A percentile compares a stretch with the other conserved stretches of the same genome.
Evolutionary conservation across 2,888 invertebrate genomes (phyloP).

Genomic region (Ophion ventricosus): DNA sequence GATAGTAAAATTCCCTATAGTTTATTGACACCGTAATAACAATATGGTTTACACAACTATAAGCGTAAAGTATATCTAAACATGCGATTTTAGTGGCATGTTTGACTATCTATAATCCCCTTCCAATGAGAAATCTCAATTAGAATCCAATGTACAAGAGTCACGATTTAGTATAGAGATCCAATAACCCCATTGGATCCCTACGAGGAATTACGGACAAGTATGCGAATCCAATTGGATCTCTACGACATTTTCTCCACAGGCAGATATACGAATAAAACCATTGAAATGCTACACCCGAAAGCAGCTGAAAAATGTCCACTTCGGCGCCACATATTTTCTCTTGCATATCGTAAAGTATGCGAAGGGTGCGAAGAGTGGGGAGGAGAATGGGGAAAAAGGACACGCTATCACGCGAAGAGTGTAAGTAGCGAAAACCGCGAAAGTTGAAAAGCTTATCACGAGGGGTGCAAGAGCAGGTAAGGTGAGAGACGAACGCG

Average conservation of each 20-base stretch:
- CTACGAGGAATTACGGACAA: no score
- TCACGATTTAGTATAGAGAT: no score
- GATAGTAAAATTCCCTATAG: no score
- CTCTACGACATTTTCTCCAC: neutral
- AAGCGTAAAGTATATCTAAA: no score
- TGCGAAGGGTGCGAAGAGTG: neutral
- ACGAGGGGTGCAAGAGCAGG: slow-evolving; percentile 1
- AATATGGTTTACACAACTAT: no score
- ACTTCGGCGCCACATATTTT: neutral
- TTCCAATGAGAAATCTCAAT: no score
- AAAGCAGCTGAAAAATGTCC: neutral
- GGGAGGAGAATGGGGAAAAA: neutral
- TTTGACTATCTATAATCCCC: no score
- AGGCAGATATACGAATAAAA: neutral
- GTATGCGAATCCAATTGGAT: no score
- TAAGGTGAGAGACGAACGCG: slow-evolving; percentile 6
- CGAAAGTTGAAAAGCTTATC: slow-evolving; percentile 5
- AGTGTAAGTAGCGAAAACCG: neutral
- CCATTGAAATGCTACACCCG: neutral
- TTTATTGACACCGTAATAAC: no score
- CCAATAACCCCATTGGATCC: no score
- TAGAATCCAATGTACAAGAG: no score
- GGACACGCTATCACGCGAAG: neutral
- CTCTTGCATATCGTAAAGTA: neutral
- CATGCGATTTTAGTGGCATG: no score